These are phyloP conservation scores for Popillia japonica DNA, from an alignment of 1,140 invertebrate genomes.

Conservation along the genomic window DNA sequence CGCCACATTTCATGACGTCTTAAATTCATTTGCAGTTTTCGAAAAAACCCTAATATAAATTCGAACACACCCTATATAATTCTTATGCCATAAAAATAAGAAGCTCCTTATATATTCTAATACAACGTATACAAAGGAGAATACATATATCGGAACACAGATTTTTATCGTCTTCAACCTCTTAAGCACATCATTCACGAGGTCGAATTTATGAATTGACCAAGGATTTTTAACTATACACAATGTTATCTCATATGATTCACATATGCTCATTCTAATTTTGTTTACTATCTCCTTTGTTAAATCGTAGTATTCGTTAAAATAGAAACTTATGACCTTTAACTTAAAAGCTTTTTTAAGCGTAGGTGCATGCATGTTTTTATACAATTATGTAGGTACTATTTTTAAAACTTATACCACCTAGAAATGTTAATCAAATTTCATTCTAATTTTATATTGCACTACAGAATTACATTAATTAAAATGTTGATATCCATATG, in stretches of 20 bases:
- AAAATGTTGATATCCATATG: too few relatives aligned
- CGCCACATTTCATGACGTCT: too few relatives aligned
- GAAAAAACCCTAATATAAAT: not conserved
- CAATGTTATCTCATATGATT: not conserved
- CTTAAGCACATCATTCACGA: not conserved
- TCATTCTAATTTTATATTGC: too few relatives aligned
- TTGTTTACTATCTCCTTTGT: not conserved
- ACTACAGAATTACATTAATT: too few relatives aligned
- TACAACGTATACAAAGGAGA: too few relatives aligned
- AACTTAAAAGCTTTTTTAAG: not conserved
- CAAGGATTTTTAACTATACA: not conserved
- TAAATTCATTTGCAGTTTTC: too few relatives aligned
- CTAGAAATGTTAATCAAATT: too few relatives aligned
- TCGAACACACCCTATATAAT: too few relatives aligned
- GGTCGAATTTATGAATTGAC: not conserved
- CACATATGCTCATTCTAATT: not conserved
- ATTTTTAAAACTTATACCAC: too few relatives aligned
- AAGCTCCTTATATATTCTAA: too few relatives aligned
- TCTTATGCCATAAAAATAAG: too few relatives aligned
- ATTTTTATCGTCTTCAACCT: not conserved
- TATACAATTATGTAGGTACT: not conserved
- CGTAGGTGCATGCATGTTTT: not conserved
- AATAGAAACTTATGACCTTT: not conserved
- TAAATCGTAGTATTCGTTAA: not conserved
- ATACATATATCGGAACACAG: not conserved